Evolutionary conservation across 2,797 vertebrate genomes (phyloP).

Genomic region (Pachyuromys duprasi): DNA sequence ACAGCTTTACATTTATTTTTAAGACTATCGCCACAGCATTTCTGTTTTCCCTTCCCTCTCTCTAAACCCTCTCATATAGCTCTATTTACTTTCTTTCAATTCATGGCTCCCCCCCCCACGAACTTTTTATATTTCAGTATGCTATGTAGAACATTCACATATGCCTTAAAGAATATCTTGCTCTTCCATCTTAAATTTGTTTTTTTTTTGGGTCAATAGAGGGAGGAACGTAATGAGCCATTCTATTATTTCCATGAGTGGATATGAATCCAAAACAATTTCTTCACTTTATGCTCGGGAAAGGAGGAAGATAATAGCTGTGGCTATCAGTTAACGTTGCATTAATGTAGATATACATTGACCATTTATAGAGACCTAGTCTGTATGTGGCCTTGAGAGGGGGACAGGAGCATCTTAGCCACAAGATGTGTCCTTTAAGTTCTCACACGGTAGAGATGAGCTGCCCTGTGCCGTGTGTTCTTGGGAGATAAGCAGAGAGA

Average conservation of each 20-base stretch:
- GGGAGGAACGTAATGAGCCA: background rate
- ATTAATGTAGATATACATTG: background rate
- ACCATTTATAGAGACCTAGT: background rate
- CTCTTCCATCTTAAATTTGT: background rate
- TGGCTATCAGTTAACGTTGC: background rate
- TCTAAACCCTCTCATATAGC: background rate
- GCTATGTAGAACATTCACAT: background rate
- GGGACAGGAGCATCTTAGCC: background rate
- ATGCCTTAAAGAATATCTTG: slow-evolving; percentile 16
- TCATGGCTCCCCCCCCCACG: background rate
- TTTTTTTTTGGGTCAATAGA: background rate
- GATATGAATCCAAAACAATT: slow-evolving; percentile 12
- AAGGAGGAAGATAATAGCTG: background rate
- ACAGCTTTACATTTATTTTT: background rate
- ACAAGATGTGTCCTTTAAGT: background rate
- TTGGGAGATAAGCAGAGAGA: background rate
- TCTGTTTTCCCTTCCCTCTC: background rate
- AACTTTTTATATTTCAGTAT: background rate
- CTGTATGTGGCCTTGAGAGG: background rate
- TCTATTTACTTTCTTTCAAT: background rate
- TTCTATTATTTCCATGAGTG: background rate
- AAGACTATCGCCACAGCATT: background rate
- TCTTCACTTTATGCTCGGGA: background rate
- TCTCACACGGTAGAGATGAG: background rate
- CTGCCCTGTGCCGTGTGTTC: background rate